A percentile compares a stretch with the other conserved stretches of the same genome.
phyloP scores from a whole-genome alignment of 1,140 invertebrate genomes.

The Potamilus streckersoni region DNA sequence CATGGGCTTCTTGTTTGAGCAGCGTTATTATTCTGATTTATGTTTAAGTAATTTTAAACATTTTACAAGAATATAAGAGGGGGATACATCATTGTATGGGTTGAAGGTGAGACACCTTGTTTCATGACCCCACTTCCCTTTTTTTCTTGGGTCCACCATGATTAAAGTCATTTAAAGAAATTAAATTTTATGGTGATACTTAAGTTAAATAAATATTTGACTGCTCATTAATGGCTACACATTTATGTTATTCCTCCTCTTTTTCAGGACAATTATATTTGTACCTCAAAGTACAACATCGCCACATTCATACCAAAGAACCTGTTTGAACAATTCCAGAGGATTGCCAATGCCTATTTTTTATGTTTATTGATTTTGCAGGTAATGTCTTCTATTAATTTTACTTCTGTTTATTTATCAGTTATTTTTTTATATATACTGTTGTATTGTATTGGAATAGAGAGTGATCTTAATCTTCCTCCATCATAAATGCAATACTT shows the following conservation, averaged over 20 bases:
- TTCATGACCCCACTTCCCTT: too few relatives aligned
- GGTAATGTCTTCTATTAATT: constrained; percentile 77
- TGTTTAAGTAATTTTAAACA: too few relatives aligned
- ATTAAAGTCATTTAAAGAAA: not conserved
- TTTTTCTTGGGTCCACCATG: not conserved
- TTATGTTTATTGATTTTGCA: constrained; percentile 96
- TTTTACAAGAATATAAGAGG: too few relatives aligned
- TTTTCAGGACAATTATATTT: constrained; percentile 95
- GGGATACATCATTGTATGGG: too few relatives aligned
- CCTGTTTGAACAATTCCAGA: constrained; percentile 96
- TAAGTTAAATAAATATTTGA: not conserved
- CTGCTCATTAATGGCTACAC: not conserved
- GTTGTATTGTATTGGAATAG: too few relatives aligned
- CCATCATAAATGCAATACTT: too few relatives aligned
- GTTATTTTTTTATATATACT: too few relatives aligned
- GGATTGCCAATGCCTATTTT: constrained; percentile 98
- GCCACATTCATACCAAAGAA: constrained; percentile 97
- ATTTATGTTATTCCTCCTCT: constrained; percentile 25
- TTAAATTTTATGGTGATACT: not conserved
- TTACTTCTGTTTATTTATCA: too few relatives aligned
- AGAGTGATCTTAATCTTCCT: too few relatives aligned
- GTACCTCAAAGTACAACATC: constrained; percentile 95
- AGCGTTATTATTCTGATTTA: too few relatives aligned
- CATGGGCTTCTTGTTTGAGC: too few relatives aligned
- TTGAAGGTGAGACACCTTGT: too few relatives aligned